These are phyloP conservation scores for Cotesia glomerata DNA, from an alignment of 1,140 invertebrate species.

Conservation along the genomic window DNA sequence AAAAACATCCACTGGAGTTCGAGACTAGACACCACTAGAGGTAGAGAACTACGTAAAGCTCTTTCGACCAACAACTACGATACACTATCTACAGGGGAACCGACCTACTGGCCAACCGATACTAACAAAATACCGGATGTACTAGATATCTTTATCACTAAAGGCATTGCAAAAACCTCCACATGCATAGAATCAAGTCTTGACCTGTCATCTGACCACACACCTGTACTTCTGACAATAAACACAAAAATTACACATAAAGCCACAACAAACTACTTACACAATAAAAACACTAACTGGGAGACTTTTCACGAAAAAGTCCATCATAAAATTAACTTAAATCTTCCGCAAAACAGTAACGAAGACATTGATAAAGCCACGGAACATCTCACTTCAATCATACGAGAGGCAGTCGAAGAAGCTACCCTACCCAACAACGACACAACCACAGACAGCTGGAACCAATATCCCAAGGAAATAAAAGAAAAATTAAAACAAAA, in stretches of 20 bases:
- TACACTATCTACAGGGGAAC: too few relatives aligned
- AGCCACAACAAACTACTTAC: neutral
- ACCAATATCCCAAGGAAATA: neutral
- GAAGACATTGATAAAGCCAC: constrained; percentile 12
- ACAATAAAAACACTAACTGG: constrained; percentile 28
- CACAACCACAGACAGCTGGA: neutral
- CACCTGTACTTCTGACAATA: constrained; percentile 37
- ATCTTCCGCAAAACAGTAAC: neutral
- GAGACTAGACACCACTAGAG: too few relatives aligned
- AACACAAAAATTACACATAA: constrained; percentile 37
- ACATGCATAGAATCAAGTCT: constrained; percentile 19
- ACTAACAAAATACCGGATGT: constrained; percentile 45
- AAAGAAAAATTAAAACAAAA: constrained; percentile 4
- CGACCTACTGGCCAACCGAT: too few relatives aligned
- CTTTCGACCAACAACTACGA: too few relatives aligned
- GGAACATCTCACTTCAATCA: constrained; percentile 11
- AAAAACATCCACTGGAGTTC: too few relatives aligned
- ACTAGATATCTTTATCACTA: constrained; percentile 40
- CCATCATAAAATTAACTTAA: neutral
- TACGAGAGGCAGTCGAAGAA: constrained; percentile 9
- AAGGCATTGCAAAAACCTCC: constrained; percentile 28
- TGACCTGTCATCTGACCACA: constrained; percentile 38
- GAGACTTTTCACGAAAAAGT: neutral
- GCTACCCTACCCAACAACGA: neutral
- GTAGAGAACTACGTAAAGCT: too few relatives aligned